Percentiles rank a stretch among this genome's conserved stretches.
Conservation (phyloP, 2,797 vertebrate species). For the Pseudochromis fuscus region DNA sequence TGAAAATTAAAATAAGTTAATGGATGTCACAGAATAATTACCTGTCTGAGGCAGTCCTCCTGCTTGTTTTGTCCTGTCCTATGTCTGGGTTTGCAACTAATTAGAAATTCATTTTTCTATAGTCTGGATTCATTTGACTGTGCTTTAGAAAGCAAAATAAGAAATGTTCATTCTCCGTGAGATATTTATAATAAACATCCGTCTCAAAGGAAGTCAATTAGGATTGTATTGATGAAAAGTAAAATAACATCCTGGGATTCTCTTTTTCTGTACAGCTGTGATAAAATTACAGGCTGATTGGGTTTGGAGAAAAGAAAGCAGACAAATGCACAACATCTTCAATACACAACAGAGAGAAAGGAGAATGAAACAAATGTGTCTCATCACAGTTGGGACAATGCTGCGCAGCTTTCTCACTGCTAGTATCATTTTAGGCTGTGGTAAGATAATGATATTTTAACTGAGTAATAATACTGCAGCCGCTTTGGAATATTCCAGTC, state of each 20-base stretch:
- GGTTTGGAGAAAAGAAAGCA: conserved; percentile 47
- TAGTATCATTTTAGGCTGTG: conserved; percentile 55
- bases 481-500: conserved; percentile 57
- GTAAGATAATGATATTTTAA: conserved; percentile 68
- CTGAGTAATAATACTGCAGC: conserved; percentile 51
- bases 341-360: conserved; percentile 24
- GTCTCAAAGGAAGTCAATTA: conserved; percentile 48
- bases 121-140: conserved; percentile 21
- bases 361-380: conserved; percentile 60
- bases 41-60: conserved; percentile 50
- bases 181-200: conserved; percentile 42
- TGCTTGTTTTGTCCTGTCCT: conserved; percentile 41
- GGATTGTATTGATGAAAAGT: conserved; percentile 51
- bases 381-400: conserved; percentile 62
- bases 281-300: conserved; percentile 58
- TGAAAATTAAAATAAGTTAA: conserved; percentile 75
- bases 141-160: conserved; percentile 30
- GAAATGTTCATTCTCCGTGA: conserved; percentile 36
- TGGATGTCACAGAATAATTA: conserved; percentile 74
- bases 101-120: conserved; percentile 38
- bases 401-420: conserved; percentile 45
- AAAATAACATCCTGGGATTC: conserved; percentile 49
- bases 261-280: conserved; percentile 42
- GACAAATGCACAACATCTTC: conserved; percentile 47
- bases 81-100: conserved; percentile 36